phyloP scores from a whole-genome alignment of 1,140 invertebrate genomes.

The Drosophila nebulosa region DNA sequence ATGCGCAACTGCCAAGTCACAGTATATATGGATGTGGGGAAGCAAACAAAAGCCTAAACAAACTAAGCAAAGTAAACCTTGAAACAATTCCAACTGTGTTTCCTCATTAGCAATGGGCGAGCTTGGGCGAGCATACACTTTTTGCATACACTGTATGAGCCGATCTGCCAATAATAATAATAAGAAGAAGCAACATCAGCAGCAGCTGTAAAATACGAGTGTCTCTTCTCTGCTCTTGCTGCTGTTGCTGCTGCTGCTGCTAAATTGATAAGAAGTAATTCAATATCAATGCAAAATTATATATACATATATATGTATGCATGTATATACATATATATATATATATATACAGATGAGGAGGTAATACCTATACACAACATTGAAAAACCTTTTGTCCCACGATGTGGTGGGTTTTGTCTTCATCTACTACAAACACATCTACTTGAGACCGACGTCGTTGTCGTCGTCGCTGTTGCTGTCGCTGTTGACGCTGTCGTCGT shows the following conservation, averaged over 20 bases:
- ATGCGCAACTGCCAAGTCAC: conserved; percentile 53
- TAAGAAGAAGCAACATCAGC: too few species aligned
- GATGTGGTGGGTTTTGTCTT: conserved; percentile 38
- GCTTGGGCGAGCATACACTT: not conserved
- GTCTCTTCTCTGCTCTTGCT: not conserved
- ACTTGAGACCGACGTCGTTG: conserved; percentile 19
- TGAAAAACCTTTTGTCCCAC: conserved; percentile 38
- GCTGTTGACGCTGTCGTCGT: conserved; percentile 20
- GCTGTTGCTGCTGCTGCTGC: not conserved
- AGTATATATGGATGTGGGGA: not conserved
- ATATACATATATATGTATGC: not conserved
- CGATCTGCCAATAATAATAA: conserved; percentile 12
- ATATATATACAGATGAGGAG: not conserved
- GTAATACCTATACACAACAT: conserved; percentile 15
- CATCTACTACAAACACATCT: not conserved
- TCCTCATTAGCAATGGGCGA: conserved; percentile 62
- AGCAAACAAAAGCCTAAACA: conserved; percentile 65
- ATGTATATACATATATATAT: not conserved
- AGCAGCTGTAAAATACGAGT: conserved; percentile 12
- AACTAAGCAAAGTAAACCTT: conserved; percentile 70
- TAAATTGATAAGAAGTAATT: conserved; percentile 62
- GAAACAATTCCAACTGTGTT: conserved; percentile 73
- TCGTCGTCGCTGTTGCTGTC: conserved; percentile 7
- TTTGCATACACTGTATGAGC: conserved; percentile 3
- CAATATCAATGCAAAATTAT: conserved; percentile 74